These are phyloP conservation scores for Tetrapedia diversipes DNA, from an alignment of 2,888 invertebrate genomes.

Conservation along the genomic window DNA sequence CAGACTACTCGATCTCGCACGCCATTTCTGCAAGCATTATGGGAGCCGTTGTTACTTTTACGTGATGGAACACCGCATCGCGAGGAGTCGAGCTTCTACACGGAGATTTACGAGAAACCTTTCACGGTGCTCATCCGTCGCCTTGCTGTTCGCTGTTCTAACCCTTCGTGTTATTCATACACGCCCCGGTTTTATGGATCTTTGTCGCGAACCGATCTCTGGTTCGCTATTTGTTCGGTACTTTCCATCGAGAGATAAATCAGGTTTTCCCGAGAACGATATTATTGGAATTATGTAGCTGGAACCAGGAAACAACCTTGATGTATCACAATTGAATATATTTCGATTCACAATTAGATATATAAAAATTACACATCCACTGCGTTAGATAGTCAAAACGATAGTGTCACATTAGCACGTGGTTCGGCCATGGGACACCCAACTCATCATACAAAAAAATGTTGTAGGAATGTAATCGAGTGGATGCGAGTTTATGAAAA, in stretches of 20 bases:
- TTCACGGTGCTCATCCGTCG: slow-evolving; percentile 8
- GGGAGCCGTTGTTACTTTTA: slow-evolving; percentile 40
- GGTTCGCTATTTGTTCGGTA: neutral
- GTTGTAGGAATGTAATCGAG: too few relatives aligned
- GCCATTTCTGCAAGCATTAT: too few relatives aligned
- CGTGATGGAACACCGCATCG: neutral
- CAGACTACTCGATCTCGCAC: too few relatives aligned
- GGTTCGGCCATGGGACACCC: too few relatives aligned
- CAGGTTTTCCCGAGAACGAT: neutral
- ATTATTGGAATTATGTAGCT: neutral
- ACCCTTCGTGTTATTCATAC: neutral
- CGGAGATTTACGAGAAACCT: slow-evolving; percentile 34
- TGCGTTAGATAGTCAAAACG: too few relatives aligned
- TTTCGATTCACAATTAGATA: too few relatives aligned
- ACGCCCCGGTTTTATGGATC: slow-evolving; percentile 1
- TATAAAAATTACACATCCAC: too few relatives aligned
- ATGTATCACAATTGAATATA: too few relatives aligned
- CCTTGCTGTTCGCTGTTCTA: neutral
- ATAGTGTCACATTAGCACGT: too few relatives aligned
- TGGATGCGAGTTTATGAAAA: too few relatives aligned
- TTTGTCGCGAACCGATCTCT: slow-evolving; percentile 6
- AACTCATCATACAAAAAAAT: too few relatives aligned
- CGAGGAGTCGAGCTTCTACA: neutral
- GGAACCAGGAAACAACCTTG: too few relatives aligned
- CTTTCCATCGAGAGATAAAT: neutral